These are phyloP conservation scores for Chromis chromis DNA, from an alignment of 2,797 vertebrate species.

Conservation along the genomic window DNA sequence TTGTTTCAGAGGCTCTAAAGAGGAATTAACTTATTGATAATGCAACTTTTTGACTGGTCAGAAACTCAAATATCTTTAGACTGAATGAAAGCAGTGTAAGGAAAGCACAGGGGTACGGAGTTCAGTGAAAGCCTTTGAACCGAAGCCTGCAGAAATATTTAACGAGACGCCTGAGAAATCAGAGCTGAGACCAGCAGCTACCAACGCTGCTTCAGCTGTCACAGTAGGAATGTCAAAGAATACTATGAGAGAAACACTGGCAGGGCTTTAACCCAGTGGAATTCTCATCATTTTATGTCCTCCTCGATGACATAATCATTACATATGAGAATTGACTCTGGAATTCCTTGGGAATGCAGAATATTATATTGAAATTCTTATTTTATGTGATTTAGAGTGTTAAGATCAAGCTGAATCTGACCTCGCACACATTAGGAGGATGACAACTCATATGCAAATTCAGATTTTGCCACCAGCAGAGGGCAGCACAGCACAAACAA, in stretches of 20 bases:
- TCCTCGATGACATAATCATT: background rate
- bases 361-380: background rate
- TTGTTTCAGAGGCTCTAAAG: background rate
- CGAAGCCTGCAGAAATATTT: constrained; percentile 19
- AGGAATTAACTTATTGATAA: constrained; percentile 11
- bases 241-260: background rate
- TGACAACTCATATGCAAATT: background rate
- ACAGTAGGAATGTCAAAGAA: constrained; percentile 1
- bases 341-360: background rate
- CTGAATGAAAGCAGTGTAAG: background rate
- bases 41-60: background rate
- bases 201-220: background rate
- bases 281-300: background rate
- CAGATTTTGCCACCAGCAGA: constrained; percentile 49
- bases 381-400: background rate
- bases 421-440: no score
- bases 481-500: constrained; percentile 39
- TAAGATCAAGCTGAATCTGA: no score
- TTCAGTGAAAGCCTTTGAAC: constrained; percentile 2
- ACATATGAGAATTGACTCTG: background rate
- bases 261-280: background rate
- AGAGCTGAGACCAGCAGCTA: constrained; percentile 25
- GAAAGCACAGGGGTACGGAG: background rate
- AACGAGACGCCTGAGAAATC: constrained; percentile 6
- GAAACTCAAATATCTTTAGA: background rate